Conservation (phyloP, 1,140 invertebrate species). For the Neomicropteryx cornuta region DNA sequence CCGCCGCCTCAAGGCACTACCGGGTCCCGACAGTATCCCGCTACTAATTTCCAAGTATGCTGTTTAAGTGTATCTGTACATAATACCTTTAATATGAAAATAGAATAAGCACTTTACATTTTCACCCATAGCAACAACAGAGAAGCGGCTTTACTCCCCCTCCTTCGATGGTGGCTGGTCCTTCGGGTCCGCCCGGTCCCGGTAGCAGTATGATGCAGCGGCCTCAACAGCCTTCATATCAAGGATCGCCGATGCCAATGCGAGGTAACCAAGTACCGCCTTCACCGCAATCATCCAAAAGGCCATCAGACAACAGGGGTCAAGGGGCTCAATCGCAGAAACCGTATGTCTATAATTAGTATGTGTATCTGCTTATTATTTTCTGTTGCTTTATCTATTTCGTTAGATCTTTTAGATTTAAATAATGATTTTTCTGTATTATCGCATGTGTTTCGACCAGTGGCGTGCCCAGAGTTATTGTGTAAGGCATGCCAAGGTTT, state of each 20-base stretch:
- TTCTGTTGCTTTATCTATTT: conserved; percentile 14
- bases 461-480: no score
- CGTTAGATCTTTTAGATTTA: conserved; percentile 9
- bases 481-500: no score
- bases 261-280: conserved; percentile 43
- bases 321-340: conserved; percentile 50
- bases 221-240: conserved; percentile 33
- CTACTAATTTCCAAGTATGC: conserved; percentile 29
- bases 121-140: conserved; percentile 41
- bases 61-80: conserved; percentile 5
- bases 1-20: conserved; percentile 24
- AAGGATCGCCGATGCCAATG: conserved; percentile 29
- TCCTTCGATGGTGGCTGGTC: conserved; percentile 7
- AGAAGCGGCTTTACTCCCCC: conserved; percentile 21
- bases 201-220: conserved; percentile 43
- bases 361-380: conserved; percentile 18
- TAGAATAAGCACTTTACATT: conserved; percentile 35
- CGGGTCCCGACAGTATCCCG: conserved; percentile 26
- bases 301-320: conserved; percentile 47
- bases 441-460: no score
- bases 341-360: conserved; percentile 37
- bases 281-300: conserved; percentile 41
- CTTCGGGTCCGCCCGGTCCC: conserved; percentile 19
- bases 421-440: conserved; percentile 8
- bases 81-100: no score